A percentile compares a stretch with the other conserved stretches of the same genome.
These are phyloP conservation scores for Amphiprion clarkii DNA, from an alignment of 2,797 vertebrate genomes.

Conservation along the genomic window DNA sequence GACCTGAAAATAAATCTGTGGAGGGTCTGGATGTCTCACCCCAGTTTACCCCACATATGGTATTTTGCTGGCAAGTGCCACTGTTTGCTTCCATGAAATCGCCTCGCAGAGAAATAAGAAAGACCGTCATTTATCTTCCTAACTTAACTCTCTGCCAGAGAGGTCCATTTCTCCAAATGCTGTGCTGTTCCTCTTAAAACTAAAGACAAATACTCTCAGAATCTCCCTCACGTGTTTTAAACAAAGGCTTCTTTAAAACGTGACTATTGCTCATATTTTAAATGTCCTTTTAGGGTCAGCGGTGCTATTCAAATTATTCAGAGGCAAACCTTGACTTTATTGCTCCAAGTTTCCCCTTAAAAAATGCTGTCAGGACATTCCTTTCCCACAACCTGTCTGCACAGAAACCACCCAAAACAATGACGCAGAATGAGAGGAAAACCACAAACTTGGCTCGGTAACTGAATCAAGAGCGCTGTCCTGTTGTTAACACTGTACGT, in stretches of 20 bases:
- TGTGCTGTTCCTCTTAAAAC: neutral
- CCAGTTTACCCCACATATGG: no score
- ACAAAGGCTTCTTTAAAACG: neutral
- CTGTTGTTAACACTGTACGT: constrained; percentile 24
- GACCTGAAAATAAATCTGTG: no score
- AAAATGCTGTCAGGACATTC: constrained; percentile 29
- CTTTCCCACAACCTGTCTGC: constrained; percentile 30
- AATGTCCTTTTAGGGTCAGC: neutral
- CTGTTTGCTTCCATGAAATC: no score
- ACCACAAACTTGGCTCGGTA: constrained; percentile 27
- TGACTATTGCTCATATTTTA: neutral
- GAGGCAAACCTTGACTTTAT: neutral
- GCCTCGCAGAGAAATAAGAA: no score
- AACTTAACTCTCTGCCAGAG: no score
- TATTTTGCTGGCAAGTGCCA: no score
- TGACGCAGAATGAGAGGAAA: constrained; percentile 27
- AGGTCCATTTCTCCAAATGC: neutral
- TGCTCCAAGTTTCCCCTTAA: neutral
- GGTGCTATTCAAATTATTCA: neutral
- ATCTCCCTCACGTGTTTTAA: neutral
- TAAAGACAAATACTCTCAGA: neutral
- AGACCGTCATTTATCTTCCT: no score
- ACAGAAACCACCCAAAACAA: constrained; percentile 40
- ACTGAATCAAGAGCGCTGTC: constrained; percentile 23
- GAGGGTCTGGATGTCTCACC: no score